Evolutionary conservation across 2,888 invertebrate genomes (phyloP).

Genomic region (Drosophila limbata): DNA sequence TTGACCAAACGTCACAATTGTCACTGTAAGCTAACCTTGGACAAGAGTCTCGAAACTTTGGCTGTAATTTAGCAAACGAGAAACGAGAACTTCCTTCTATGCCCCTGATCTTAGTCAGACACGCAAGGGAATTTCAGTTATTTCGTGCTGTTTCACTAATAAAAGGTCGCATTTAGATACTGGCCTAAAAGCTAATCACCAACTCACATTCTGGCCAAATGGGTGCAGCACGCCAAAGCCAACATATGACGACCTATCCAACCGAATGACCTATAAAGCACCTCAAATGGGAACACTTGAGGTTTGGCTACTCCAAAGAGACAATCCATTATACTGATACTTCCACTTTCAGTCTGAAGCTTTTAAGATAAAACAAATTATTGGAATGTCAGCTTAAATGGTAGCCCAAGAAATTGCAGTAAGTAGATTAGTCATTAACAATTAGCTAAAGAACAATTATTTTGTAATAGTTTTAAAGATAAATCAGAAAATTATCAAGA

Average conservation of each 20-base stretch:
- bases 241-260: slow-evolving; percentile 47
- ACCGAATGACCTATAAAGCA: slow-evolving; percentile 44
- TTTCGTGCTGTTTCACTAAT: slow-evolving; percentile 31
- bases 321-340: background rate
- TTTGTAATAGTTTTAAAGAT: too few species aligned
- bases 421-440: too few species aligned
- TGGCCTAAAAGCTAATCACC: slow-evolving; percentile 62
- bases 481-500: too few species aligned
- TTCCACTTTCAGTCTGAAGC: background rate
- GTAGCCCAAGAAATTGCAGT: too few species aligned
- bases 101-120: slow-evolving; percentile 43
- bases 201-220: slow-evolving; percentile 42
- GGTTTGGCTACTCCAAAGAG: background rate
- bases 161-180: slow-evolving; percentile 54
- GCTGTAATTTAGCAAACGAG: slow-evolving; percentile 40
- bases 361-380: background rate
- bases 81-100: slow-evolving; percentile 21
- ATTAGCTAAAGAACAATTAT: background rate
- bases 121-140: slow-evolving; percentile 64
- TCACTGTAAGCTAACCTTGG: slow-evolving; percentile 54
- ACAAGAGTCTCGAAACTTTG: slow-evolving; percentile 35
- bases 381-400: background rate
- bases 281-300: slow-evolving; percentile 21
- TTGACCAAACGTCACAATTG: slow-evolving; percentile 35
- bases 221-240: slow-evolving; percentile 42